These are phyloP conservation scores for Borostomias antarcticus DNA, from an alignment of 2,797 vertebrate genomes.

Conservation along the genomic window DNA sequence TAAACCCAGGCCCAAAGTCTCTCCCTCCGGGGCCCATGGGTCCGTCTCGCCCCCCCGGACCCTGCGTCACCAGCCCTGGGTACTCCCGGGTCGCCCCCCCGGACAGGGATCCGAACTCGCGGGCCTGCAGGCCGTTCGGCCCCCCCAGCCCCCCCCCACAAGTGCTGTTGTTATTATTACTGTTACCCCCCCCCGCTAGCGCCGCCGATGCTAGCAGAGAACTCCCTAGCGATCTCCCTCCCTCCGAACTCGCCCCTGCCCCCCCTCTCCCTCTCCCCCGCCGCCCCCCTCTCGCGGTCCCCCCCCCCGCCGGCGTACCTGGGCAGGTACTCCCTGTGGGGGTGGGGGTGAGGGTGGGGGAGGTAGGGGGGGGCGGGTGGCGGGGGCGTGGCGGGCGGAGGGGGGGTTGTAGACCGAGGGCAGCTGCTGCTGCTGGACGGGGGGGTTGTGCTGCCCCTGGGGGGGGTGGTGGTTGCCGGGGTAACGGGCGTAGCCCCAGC, in stretches of 20 bases:
- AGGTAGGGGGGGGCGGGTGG: conserved; percentile 79
- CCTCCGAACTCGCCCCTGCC: conserved; percentile 65
- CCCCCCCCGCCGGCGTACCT: conserved; percentile 76
- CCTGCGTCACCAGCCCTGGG: conserved; percentile 43
- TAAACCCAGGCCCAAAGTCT: conserved; percentile 76
- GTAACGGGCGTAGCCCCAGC: conserved; percentile 81
- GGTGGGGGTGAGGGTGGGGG: conserved; percentile 76
- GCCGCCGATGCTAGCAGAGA: conserved; percentile 65
- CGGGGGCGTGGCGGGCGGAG: conserved; percentile 77
- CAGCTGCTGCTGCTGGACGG: conserved; percentile 82
- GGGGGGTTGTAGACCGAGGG: conserved; percentile 83
- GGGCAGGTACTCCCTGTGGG: conserved; percentile 81
- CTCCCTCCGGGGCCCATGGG: conserved; percentile 68
- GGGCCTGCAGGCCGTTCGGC: conserved; percentile 63
- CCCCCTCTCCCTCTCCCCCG: conserved; percentile 41
- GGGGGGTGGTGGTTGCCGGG: conserved; percentile 78
- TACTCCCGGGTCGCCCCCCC: conserved; percentile 75
- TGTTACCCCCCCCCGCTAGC: conserved; percentile 57
- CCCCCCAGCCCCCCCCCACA: conserved; percentile 65
- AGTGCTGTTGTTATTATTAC: conserved; percentile 41
- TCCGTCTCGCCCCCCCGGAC: conserved; percentile 73
- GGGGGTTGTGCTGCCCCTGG: conserved; percentile 76
- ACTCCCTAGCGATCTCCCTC: conserved; percentile 76
- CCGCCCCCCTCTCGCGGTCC: conserved; percentile 71
- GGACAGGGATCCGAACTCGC: conserved; percentile 71